A percentile compares a stretch with the other conserved stretches of the same genome.
phyloP scores from a whole-genome alignment of 2,797 vertebrate genomes.

The Thaleichthys pacificus region DNA sequence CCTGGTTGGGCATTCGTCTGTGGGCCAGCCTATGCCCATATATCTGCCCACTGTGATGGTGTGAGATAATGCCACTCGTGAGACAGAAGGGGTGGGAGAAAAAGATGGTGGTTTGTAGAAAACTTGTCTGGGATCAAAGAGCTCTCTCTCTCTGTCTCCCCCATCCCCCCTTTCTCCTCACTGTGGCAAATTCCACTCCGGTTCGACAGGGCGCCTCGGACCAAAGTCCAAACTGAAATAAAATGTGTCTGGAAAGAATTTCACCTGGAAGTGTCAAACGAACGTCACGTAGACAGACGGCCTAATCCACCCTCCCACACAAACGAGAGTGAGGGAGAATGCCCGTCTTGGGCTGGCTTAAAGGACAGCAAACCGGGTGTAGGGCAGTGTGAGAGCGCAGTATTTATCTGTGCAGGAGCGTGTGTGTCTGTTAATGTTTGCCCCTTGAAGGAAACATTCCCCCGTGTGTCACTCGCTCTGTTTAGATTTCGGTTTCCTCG shows the following conservation, averaged over 20 bases:
- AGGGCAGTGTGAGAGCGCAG: conserved; percentile 50
- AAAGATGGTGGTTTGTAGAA: background rate
- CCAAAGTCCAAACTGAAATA: conserved; percentile 57
- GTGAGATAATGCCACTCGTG: background rate
- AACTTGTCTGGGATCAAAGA: conserved; percentile 7
- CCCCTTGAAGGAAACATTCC: background rate
- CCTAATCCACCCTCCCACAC: background rate
- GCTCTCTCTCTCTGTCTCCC: background rate
- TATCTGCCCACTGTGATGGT: background rate
- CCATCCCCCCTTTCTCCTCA: conserved; percentile 27
- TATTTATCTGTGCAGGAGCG: conserved; percentile 53
- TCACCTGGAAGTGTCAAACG: conserved; percentile 29
- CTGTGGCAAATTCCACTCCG: conserved; percentile 64
- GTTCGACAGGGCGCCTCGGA: conserved; percentile 50
- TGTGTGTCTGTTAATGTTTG: conserved; percentile 12
- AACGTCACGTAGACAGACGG: conserved; percentile 24
- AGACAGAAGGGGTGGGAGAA: background rate
- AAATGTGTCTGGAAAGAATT: conserved; percentile 56
- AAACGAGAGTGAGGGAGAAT: conserved; percentile 13
- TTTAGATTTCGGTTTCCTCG: background rate
- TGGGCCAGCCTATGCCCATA: background rate
- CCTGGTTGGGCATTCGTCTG: background rate
- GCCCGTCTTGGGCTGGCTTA: conserved; percentile 28
- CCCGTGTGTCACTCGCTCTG: background rate
- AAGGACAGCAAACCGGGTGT: conserved; percentile 8